Evolutionary conservation across 2,797 vertebrate genomes (phyloP).

Genomic region (Heteromormyrus szaboi): DNA sequence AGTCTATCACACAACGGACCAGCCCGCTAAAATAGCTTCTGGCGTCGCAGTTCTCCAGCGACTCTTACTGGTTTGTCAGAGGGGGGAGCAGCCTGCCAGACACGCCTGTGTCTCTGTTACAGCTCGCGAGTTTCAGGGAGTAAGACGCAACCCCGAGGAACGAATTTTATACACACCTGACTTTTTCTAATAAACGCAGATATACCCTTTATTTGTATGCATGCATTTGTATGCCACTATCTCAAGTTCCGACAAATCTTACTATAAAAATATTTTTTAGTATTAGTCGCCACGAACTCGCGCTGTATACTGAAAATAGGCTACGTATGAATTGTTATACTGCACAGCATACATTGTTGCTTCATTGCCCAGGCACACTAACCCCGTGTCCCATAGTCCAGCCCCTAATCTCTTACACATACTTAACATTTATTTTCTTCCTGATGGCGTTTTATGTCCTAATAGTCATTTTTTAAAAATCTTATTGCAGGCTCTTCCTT

Average conservation of each 20-base stretch:
- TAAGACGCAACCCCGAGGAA: neutral
- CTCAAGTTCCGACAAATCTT: neutral
- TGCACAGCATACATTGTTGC: too few species aligned
- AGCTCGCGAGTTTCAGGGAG: neutral
- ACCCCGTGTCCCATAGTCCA: neutral
- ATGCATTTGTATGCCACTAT: neutral
- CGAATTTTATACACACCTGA: neutral
- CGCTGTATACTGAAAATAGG: neutral
- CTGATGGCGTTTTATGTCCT: neutral
- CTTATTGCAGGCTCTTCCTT: neutral
- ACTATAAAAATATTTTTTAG: neutral
- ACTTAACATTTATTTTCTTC: neutral
- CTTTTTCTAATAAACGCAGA: neutral
- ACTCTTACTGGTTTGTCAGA: constrained; percentile 42
- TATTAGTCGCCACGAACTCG: neutral
- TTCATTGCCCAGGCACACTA: neutral
- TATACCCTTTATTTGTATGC: neutral
- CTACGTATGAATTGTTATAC: neutral
- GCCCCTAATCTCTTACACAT: neutral
- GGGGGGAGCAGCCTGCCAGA: neutral
- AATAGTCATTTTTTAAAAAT: neutral
- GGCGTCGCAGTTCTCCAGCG: constrained; percentile 11
- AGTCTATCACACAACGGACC: neutral
- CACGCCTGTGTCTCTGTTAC: neutral
- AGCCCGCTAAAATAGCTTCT: neutral